A percentile compares a stretch with the other conserved stretches of the same genome.
These are phyloP conservation scores for Lophotriccus pileatus DNA, from an alignment of 2,797 vertebrate genomes.

Conservation along the genomic window DNA sequence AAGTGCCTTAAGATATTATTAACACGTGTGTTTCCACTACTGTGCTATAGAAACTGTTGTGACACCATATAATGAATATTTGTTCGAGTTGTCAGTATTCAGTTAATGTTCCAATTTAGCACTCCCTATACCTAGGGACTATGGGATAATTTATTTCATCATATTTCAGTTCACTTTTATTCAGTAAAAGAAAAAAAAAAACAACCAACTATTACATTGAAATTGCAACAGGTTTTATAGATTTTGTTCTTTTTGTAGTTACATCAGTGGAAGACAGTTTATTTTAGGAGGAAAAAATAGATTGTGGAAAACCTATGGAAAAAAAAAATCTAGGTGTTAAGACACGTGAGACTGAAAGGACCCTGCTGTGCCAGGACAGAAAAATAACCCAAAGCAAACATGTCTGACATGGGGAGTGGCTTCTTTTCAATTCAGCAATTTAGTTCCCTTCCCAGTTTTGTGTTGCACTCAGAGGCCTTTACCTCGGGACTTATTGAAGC, in stretches of 20 bases:
- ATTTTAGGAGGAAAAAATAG: neutral
- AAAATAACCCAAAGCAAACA: neutral
- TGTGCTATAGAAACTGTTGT: neutral
- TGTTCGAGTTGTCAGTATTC: neutral
- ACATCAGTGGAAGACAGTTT: neutral
- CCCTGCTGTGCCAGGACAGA: neutral
- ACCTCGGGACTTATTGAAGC: neutral
- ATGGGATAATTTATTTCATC: neutral
- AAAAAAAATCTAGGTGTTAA: neutral
- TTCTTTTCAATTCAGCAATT: neutral
- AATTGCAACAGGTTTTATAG: neutral
- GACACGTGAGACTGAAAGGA: accelerated
- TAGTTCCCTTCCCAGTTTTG: neutral
- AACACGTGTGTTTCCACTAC: neutral
- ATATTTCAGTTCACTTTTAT: neutral
- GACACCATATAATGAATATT: neutral
- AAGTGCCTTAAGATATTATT: neutral
- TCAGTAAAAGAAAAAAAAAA: neutral
- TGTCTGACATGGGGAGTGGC: accelerated
- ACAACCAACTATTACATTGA: neutral
- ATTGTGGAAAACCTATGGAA: too few relatives aligned
- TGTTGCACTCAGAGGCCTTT: neutral
- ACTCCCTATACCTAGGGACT: neutral
- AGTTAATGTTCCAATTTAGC: neutral
- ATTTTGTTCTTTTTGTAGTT: neutral